Percentiles rank a stretch among this genome's conserved stretches.
These are phyloP conservation scores for Labeo calbasu DNA, from an alignment of 2,797 vertebrate genomes.

Conservation along the genomic window DNA sequence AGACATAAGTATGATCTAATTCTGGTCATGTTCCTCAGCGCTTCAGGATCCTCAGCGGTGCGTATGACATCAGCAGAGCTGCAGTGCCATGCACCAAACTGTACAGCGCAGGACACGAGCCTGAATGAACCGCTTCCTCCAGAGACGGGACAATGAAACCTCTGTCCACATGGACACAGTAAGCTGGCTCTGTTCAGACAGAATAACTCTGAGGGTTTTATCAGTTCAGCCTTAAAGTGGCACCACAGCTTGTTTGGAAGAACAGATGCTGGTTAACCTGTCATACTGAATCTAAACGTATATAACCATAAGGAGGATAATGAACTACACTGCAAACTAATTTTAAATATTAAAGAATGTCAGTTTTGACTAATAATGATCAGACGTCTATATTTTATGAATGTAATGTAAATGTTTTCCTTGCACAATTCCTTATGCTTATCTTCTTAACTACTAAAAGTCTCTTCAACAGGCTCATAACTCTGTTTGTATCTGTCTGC, in stretches of 20 bases:
- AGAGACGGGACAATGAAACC: slow-evolving; percentile 46
- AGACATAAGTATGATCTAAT: slow-evolving; percentile 54
- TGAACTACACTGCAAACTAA: not conserved
- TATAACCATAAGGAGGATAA: not conserved
- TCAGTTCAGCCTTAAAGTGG: slow-evolving; percentile 28
- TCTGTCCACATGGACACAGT: slow-evolving; percentile 43
- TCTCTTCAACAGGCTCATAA: not conserved
- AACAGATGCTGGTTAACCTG: slow-evolving; percentile 18
- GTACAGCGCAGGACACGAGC: slow-evolving; percentile 72
- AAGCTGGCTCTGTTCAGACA: slow-evolving; percentile 29
- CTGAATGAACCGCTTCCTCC: slow-evolving; percentile 57
- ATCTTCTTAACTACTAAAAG: not conserved
- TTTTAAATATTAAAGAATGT: too few species aligned
- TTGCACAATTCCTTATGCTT: not conserved
- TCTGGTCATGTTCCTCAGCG: slow-evolving; percentile 27
- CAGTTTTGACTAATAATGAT: too few species aligned
- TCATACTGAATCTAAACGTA: not conserved
- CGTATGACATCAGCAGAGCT: slow-evolving; percentile 64
- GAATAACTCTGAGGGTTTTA: slow-evolving; percentile 7
- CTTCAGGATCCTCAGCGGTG: slow-evolving; percentile 48
- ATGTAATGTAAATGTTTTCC: not conserved
- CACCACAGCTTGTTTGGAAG: slow-evolving; percentile 24
- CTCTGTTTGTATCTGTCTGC: not conserved
- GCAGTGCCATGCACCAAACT: slow-evolving; percentile 82
- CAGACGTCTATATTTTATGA: not conserved